phyloP scores from a whole-genome alignment of 2,888 invertebrate genomes.

The Prionchulus punctatus region DNA sequence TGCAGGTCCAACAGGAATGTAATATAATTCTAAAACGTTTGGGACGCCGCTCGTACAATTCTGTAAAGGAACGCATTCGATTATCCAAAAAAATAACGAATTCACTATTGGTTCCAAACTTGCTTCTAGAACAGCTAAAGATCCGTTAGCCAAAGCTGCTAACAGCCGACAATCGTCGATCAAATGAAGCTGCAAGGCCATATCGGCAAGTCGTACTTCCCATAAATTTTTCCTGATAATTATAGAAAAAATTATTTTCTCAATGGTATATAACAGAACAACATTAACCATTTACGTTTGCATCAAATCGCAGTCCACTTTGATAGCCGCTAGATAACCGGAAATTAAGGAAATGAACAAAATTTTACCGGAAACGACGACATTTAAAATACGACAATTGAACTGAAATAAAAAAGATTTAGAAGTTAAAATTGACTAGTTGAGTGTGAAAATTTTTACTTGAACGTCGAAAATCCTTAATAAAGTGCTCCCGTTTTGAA shows the following conservation, averaged over 20 bases:
- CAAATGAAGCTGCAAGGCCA: constrained; percentile 34
- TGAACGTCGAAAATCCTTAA: not conserved
- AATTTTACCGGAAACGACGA: constrained; percentile 32
- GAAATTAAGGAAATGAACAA: constrained; percentile 37
- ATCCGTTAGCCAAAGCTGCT: constrained; percentile 40
- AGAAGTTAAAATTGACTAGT: constrained; percentile 1
- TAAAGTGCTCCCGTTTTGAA: not conserved
- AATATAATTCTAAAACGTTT: constrained; percentile 34
- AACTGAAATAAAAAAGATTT: constrained; percentile 25
- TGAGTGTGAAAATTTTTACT: not conserved
- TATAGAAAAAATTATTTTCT: too few species aligned
- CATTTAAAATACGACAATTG: constrained; percentile 38
- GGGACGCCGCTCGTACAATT: constrained; percentile 25
- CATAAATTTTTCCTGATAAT: constrained; percentile 34
- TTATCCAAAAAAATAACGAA: not conserved
- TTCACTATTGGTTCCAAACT: not conserved
- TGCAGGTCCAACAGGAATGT: constrained; percentile 39
- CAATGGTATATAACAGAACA: constrained; percentile 14
- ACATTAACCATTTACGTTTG: constrained; percentile 14
- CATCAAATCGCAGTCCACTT: constrained; percentile 17
- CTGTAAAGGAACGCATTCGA: constrained; percentile 11
- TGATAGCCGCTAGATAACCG: constrained; percentile 35
- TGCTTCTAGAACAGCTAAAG: constrained; percentile 40
- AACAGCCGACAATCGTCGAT: constrained; percentile 34
- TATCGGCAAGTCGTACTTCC: constrained; percentile 38